These are phyloP conservation scores for Oreochromis niloticus DNA, from an alignment of 2,113 vertebrate species.

Conservation along the genomic window DNA sequence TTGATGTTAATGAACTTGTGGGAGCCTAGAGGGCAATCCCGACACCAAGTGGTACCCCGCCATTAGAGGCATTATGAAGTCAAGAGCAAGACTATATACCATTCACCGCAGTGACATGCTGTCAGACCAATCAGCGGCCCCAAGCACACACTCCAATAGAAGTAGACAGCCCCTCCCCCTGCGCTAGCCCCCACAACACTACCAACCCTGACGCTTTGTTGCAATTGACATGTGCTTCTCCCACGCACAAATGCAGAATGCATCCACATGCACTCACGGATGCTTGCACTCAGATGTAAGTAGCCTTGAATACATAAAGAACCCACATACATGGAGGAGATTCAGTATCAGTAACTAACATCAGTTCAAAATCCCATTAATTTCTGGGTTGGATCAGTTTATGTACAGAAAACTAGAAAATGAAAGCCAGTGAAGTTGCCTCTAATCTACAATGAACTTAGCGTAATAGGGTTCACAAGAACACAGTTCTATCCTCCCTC, in stretches of 20 bases:
- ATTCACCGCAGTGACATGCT: conserved; percentile 58
- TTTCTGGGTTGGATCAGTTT: not conserved
- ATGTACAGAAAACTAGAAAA: not conserved
- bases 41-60: conserved; percentile 29
- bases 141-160: conserved; percentile 57
- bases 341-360: not conserved
- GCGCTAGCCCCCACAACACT: conserved; percentile 32
- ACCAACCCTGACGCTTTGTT: conserved; percentile 46
- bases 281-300: not conserved
- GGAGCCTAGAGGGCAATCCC: conserved; percentile 29
- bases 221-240: conserved; percentile 48
- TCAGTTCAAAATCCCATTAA: not conserved
- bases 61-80: conserved; percentile 54
- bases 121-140: conserved; percentile 65
- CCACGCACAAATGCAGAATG: conserved; percentile 11
- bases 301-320: not conserved
- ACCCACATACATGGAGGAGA: not conserved
- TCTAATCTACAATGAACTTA: conserved; percentile 10
- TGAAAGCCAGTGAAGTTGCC: not conserved
- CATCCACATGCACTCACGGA: not conserved
- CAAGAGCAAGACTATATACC: conserved; percentile 35
- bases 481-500: conserved; percentile 5
- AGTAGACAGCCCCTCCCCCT: conserved; percentile 64
- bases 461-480: conserved; percentile 21
- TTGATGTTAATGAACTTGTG: conserved; percentile 51